phyloP scores from a whole-genome alignment of 2,113 vertebrate genomes.

The Eurypyga helias region DNA sequence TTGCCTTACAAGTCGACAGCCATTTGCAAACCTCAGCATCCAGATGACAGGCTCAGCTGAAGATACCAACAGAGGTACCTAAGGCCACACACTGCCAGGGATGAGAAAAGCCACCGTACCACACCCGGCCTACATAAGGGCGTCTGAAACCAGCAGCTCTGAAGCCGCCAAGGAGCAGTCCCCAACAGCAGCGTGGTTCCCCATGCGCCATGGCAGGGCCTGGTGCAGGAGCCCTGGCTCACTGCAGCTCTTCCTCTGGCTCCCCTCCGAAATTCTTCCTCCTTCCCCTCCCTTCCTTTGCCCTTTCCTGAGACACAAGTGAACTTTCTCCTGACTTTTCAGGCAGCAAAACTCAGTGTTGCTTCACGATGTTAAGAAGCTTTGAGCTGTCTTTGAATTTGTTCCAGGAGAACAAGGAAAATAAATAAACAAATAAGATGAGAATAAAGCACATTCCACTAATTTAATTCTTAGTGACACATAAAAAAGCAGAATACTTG shows the following conservation, averaged over 20 bases:
- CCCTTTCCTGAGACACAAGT: background rate
- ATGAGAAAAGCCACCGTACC: background rate
- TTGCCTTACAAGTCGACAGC: background rate
- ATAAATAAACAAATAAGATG: background rate
- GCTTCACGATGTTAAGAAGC: background rate
- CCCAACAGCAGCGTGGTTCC: accelerated
- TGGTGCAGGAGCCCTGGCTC: background rate
- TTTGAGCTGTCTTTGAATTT: background rate
- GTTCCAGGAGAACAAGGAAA: background rate
- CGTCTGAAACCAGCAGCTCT: background rate
- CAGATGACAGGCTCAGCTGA: background rate
- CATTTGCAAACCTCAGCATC: background rate
- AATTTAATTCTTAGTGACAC: background rate
- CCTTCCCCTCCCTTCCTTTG: background rate
- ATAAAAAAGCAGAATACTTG: background rate
- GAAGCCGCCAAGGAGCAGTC: background rate
- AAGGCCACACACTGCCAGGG: too few relatives aligned
- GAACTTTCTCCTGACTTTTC: background rate
- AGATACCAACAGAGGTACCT: too few relatives aligned
- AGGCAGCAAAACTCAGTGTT: background rate
- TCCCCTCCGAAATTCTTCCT: background rate
- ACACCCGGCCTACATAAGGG: background rate
- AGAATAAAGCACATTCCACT: background rate
- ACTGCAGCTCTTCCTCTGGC: background rate
- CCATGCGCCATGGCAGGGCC: accelerated